phyloP scores from a whole-genome alignment of 2,888 invertebrate genomes.

The Drosophila paucipuncta region DNA sequence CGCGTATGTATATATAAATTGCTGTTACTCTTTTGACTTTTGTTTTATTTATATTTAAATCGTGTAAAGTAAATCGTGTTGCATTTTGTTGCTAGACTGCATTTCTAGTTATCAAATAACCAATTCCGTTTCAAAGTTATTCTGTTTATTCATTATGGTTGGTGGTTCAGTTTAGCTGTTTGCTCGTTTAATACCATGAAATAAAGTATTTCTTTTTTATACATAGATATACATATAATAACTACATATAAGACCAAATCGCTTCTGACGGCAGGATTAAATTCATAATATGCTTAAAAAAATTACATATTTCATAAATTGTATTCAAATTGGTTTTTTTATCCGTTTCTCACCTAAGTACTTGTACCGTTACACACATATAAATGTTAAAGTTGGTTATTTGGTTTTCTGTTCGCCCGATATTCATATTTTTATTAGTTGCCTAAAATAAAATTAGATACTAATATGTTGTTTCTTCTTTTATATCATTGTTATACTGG shows the following conservation, averaged over 20 bases:
- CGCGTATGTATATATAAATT: slow-evolving; percentile 29
- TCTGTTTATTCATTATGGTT: slow-evolving; percentile 45
- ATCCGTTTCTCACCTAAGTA: slow-evolving; percentile 10
- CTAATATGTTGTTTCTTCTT: slow-evolving; percentile 61
- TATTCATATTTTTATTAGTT: slow-evolving; percentile 35
- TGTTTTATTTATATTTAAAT: slow-evolving; percentile 7
- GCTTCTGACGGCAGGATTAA: slow-evolving; percentile 79
- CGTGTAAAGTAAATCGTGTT: slow-evolving; percentile 72
- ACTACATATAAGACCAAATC: slow-evolving; percentile 72
- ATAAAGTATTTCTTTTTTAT: slow-evolving; percentile 40
- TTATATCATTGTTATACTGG: slow-evolving; percentile 36
- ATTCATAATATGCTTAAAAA: slow-evolving; percentile 76
- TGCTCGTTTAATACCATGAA: slow-evolving; percentile 50
- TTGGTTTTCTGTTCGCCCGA: slow-evolving; percentile 12
- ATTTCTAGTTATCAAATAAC: slow-evolving; percentile 41
- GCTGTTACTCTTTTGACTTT: slow-evolving; percentile 7
- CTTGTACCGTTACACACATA: slow-evolving; percentile 52
- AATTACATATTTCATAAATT: slow-evolving; percentile 61
- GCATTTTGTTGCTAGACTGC: slow-evolving; percentile 50
- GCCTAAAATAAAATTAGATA: slow-evolving; percentile 67
- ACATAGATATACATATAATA: slow-evolving; percentile 57
- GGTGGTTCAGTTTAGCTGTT: slow-evolving; percentile 63
- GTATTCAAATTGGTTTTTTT: slow-evolving; percentile 26
- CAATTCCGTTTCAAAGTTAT: slow-evolving; percentile 57
- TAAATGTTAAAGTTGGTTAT: slow-evolving; percentile 46